Percentiles rank a stretch among this genome's conserved stretches.
Conservation (phyloP, 2,113 vertebrate genomes). For the Macrotis lagotis region DNA sequence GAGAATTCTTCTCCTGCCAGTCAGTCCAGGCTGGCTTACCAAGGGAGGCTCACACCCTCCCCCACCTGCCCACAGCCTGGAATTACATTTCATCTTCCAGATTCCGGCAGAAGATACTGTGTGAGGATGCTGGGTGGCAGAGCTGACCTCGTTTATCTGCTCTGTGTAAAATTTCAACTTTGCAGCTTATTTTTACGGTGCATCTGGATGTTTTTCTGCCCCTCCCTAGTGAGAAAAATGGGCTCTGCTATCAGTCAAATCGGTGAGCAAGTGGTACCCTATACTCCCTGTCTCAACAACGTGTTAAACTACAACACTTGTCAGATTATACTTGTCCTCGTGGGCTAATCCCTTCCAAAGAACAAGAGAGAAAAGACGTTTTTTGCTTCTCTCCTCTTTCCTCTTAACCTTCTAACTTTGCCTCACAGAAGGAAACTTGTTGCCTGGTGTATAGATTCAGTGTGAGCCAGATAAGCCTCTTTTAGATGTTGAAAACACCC, state of each 20-base stretch:
- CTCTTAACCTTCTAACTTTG: slow-evolving; percentile 13
- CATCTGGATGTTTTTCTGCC: slow-evolving; percentile 19
- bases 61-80: background rate
- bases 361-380: slow-evolving; percentile 47
- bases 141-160: background rate
- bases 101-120: background rate
- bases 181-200: slow-evolving; percentile 40
- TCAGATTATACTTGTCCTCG: slow-evolving; percentile 33
- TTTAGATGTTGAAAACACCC: background rate
- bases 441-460: background rate
- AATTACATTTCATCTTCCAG: background rate
- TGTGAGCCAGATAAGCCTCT: slow-evolving; percentile 14
- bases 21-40: background rate
- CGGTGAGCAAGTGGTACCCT: slow-evolving; percentile 25
- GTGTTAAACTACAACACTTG: slow-evolving; percentile 42
- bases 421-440: background rate
- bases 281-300: slow-evolving; percentile 29
- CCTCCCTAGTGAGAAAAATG: slow-evolving; percentile 57
- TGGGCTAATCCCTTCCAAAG: slow-evolving; percentile 50
- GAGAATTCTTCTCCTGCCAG: slow-evolving; percentile 4
- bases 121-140: background rate
- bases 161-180: slow-evolving; percentile 41
- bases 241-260: slow-evolving; percentile 23
- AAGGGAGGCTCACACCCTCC: slow-evolving; percentile 25
- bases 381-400: slow-evolving; percentile 20